phyloP scores from a whole-genome alignment of 2,888 invertebrate genomes.

The Nematopogon swammerdamellus region DNA sequence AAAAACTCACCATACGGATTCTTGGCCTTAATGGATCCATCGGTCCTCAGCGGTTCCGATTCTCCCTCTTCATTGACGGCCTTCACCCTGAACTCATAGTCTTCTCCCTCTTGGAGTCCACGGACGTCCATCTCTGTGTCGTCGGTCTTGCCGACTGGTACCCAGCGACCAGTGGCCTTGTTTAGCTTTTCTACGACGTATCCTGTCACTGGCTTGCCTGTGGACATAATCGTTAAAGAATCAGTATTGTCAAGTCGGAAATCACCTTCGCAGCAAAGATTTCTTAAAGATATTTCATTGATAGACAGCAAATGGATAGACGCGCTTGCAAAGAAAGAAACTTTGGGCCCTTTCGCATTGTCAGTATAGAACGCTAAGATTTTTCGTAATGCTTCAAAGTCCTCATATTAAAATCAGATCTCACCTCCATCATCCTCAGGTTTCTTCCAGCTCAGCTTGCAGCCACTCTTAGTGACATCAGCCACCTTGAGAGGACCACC shows the following conservation, averaged over 20 bases:
- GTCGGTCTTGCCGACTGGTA: slow-evolving; percentile 84
- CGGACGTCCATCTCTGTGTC: slow-evolving; percentile 86
- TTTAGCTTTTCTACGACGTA: slow-evolving; percentile 94
- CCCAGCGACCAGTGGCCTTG: slow-evolving; percentile 88
- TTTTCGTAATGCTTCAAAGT: too few species aligned
- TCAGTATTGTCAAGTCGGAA: too few species aligned
- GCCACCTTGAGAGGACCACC: slow-evolving; percentile 85
- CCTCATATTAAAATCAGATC: too few species aligned
- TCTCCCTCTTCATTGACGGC: slow-evolving; percentile 95
- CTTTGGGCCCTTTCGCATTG: too few species aligned
- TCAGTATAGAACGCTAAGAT: too few species aligned
- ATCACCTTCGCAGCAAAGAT: not conserved
- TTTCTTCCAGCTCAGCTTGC: slow-evolving; percentile 90
- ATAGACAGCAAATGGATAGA: too few species aligned
- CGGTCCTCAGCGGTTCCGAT: slow-evolving; percentile 92
- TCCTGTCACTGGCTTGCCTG: slow-evolving; percentile 80
- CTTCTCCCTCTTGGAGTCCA: slow-evolving; percentile 82
- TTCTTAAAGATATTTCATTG: too few species aligned
- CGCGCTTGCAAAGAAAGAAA: too few species aligned
- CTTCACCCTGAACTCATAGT: slow-evolving; percentile 91
- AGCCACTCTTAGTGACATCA: slow-evolving; percentile 86
- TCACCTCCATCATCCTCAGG: slow-evolving; percentile 91
- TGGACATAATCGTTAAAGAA: too few species aligned
- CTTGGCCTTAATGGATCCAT: slow-evolving; percentile 84
- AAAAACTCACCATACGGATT: slow-evolving; percentile 88